These are phyloP conservation scores for Cottus gobio DNA, from an alignment of 2,113 vertebrate genomes.

Conservation along the genomic window DNA sequence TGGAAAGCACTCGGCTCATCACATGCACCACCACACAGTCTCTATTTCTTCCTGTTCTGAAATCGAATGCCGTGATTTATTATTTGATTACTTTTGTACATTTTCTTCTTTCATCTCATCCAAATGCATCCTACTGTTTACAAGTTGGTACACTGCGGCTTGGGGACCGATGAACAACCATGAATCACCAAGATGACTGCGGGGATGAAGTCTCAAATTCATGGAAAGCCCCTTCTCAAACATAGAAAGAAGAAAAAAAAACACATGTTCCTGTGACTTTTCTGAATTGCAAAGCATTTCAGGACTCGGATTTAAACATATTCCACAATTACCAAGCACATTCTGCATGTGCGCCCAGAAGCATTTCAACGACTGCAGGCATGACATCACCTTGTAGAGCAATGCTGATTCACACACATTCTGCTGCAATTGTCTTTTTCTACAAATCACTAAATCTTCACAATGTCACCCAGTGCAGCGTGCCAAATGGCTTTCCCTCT, in stretches of 20 bases:
- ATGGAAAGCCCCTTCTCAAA: constrained; percentile 4
- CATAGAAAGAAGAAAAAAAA: background rate
- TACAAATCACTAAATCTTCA: constrained; percentile 78
- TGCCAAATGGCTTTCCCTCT: constrained; percentile 75
- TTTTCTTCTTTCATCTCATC: constrained; percentile 18
- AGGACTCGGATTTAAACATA: constrained; percentile 38
- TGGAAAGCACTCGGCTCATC: constrained; percentile 3
- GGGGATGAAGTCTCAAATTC: constrained; percentile 27
- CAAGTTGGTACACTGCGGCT: constrained; percentile 8
- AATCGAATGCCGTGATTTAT: background rate
- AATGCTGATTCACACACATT: constrained; percentile 84
- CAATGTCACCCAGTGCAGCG: constrained; percentile 65
- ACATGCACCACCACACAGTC: constrained; percentile 3
- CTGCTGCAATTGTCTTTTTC: constrained; percentile 79
- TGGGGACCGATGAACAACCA: constrained; percentile 18
- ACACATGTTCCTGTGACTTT: background rate
- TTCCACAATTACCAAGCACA: constrained; percentile 47
- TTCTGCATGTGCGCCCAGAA: constrained; percentile 35
- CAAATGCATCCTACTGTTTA: background rate
- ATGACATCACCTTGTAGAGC: constrained; percentile 83
- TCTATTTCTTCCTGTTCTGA: constrained; percentile 3
- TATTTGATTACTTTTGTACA: constrained; percentile 2
- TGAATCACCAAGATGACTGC: constrained; percentile 32
- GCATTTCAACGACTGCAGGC: constrained; percentile 49
- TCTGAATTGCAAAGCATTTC: constrained; percentile 46